phyloP scores from a whole-genome alignment of 2,113 vertebrate genomes.

The Vulpes lagopus region DNA sequence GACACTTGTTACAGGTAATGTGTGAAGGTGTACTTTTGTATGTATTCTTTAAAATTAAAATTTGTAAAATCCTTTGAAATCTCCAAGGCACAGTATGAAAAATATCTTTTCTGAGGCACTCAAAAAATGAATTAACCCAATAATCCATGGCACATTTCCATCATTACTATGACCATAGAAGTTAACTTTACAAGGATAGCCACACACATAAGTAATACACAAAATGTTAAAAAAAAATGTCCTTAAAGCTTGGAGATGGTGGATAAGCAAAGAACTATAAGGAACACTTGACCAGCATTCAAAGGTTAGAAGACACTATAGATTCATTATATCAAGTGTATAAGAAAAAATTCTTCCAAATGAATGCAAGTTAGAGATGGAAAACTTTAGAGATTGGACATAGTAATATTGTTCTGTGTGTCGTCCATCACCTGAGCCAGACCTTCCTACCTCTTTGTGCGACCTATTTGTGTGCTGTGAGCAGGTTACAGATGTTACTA shows the following conservation, averaged over 20 bases:
- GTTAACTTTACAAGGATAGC: neutral
- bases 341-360: neutral
- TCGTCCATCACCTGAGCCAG: neutral
- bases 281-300: neutral
- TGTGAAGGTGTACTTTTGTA: neutral
- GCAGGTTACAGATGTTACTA: neutral
- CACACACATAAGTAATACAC: neutral
- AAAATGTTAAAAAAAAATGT: neutral
- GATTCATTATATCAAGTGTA: neutral
- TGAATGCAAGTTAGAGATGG: neutral
- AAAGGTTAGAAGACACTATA: neutral
- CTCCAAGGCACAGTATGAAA: neutral
- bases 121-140: neutral
- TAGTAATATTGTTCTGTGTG: neutral
- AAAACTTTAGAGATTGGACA: neutral
- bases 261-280: neutral
- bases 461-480: too few species aligned
- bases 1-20: neutral
- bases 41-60: neutral
- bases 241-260: neutral
- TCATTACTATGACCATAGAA: neutral
- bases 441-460: neutral
- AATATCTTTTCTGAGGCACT: constrained; percentile 21
- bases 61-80: neutral
- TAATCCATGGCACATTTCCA: neutral